phyloP scores from a whole-genome alignment of 2,113 vertebrate genomes.

The Spilogale gracilis region DNA sequence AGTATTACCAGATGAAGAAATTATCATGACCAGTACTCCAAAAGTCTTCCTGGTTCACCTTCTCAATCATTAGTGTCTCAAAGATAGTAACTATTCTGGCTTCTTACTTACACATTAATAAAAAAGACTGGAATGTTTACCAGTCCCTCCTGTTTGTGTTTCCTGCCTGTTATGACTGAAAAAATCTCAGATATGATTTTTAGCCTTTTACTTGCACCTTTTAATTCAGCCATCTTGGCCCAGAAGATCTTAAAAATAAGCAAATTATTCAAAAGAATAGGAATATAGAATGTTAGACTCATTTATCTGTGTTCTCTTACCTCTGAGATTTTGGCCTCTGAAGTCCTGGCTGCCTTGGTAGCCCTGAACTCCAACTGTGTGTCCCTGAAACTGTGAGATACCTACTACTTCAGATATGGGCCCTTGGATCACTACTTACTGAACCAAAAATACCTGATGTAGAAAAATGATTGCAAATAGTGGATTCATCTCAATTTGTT shows the following conservation, averaged over 20 bases:
- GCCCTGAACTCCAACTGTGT: neutral
- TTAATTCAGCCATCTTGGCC: neutral
- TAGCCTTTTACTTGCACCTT: slow-evolving; percentile 25
- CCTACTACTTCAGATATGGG: neutral
- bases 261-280: neutral
- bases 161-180: neutral
- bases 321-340: neutral
- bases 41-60: neutral
- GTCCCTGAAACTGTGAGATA: neutral
- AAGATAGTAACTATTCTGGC: neutral
- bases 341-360: neutral
- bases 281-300: neutral
- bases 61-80: neutral
- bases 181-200: neutral
- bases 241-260: neutral
- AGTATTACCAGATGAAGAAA: neutral
- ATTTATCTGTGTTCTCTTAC: neutral
- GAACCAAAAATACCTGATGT: neutral
- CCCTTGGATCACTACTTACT: neutral
- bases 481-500: neutral
- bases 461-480: neutral
- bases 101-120: neutral
- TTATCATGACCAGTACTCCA: neutral
- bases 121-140: neutral
- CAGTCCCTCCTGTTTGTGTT: slow-evolving; percentile 3